Conservation (phyloP, 2,113 vertebrate species). For the Elaphurus davidianus region DNA sequence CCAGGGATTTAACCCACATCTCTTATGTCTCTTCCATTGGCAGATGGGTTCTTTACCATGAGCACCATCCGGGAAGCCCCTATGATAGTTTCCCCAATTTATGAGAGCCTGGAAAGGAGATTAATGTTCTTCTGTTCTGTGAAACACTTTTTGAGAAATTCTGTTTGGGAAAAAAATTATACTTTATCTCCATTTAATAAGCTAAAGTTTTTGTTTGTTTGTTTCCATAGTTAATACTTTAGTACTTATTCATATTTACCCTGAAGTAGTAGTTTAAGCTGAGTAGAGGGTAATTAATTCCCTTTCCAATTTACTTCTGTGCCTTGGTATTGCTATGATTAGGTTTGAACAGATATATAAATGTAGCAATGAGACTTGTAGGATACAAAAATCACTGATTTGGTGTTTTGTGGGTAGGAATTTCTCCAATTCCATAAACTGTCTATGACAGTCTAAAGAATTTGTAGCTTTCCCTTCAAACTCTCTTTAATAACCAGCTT, state of each 20-base stretch:
- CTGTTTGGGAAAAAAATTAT: background rate
- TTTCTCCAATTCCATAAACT: background rate
- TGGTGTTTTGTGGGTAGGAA: background rate
- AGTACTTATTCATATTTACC: background rate
- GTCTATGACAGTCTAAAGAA: background rate
- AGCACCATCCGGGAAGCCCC: background rate
- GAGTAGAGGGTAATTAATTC: slow-evolving; percentile 11
- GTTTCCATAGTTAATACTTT: background rate
- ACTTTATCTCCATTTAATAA: background rate
- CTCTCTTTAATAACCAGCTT: background rate
- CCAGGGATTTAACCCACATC: background rate
- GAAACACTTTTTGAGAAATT: background rate
- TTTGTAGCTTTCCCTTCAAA: background rate
- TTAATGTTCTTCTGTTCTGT: background rate
- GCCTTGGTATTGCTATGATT: background rate
- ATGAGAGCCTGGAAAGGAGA: background rate
- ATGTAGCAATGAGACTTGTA: background rate
- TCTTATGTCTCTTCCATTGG: background rate
- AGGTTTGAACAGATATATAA: background rate
- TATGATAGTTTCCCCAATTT: background rate
- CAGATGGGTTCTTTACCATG: background rate
- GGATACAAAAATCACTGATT: background rate
- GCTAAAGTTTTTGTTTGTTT: background rate
- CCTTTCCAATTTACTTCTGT: background rate
- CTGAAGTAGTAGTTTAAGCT: background rate